Base-by-base conservation (phyloP, 2,113 vertebrate species). In the Rutilus rutilus region DNA sequence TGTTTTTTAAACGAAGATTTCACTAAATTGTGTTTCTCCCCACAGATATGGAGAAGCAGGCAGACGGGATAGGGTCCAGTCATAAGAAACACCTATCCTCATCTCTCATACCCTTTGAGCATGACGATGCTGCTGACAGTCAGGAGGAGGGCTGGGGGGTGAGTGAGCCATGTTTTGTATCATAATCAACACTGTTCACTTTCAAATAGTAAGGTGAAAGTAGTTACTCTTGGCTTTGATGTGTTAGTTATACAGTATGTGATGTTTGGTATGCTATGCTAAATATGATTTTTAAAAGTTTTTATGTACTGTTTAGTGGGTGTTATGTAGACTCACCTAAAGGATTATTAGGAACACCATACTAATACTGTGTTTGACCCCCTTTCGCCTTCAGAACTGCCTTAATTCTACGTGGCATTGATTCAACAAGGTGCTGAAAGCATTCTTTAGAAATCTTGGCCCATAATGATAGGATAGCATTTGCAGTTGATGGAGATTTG, bases 71-170 rank as follows among this genome's bases (percentile, higher is more conserved):
- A 0, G 95, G 95, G 0, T 6, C 92, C 0, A 92, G 89, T 79
- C 86, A 87, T 86, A 90, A 89, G 54, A 79, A 82, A 9, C 90
- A 14, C 1, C 88, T 90, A 0, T 85, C 8, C 8, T 88, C 81
- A 0, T 62, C 77, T 0, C 87, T 88, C 0, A 90, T 86, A 83
- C 92, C 75, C 0, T 88, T 90, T 86, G 92, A 89, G 52, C 76
- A 82, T 0, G 94, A 95, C 74, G 96, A 96, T 57, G 94, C 94
- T 84, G 96, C 94, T 0, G 95, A 96, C 91, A 96, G 96, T 78
- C 93, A 0, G 0, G 96, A 97, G 91, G 95, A 96, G 6, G 93
- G 94, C 36, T 93, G 80, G 1, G 91, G 9, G 90, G 95, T 96
- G 90, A 96, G 30, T 87, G 25, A 71, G 62, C 2, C 42, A 57